Evolutionary conservation across 2,888 invertebrate genomes (phyloP).

Genomic region (Drosophila anomalata): DNA sequence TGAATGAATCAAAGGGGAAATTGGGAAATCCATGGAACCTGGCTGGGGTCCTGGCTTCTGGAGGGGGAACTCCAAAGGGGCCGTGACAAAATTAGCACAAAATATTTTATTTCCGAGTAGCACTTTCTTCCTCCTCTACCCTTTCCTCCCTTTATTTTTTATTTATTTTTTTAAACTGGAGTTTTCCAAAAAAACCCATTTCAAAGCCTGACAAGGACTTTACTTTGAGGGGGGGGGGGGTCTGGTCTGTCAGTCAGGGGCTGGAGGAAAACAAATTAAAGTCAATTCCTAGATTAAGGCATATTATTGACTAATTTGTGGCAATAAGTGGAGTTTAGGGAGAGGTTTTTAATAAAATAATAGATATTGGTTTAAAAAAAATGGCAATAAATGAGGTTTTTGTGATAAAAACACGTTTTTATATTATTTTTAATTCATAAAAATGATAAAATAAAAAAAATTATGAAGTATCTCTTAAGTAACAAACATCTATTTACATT

Average conservation of each 20-base stretch:
- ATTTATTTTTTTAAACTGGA: not conserved
- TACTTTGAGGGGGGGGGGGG: not conserved
- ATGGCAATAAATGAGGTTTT: too few relatives aligned
- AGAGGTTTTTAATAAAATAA: not conserved
- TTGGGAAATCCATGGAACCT: constrained; percentile 50
- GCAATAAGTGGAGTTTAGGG: not conserved
- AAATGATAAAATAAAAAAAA: too few relatives aligned
- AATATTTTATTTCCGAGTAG: constrained; percentile 55
- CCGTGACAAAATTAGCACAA: constrained; percentile 69
- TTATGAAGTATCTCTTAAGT: too few relatives aligned
- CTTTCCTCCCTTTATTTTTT: not conserved
- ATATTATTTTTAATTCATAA: too few relatives aligned
- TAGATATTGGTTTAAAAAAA: not conserved
- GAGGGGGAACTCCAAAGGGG: not conserved
- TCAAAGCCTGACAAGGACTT: constrained; percentile 10
- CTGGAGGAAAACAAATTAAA: not conserved
- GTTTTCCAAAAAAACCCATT: not conserved
- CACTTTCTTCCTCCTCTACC: not conserved
- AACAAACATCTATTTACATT: too few relatives aligned
- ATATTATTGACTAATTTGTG: not conserved
- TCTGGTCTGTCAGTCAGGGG: not conserved
- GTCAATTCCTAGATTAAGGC: not conserved
- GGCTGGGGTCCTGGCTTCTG: too few relatives aligned
- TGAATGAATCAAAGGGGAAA: constrained; percentile 58
- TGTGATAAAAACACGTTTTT: too few relatives aligned